phyloP scores from a whole-genome alignment of 2,888 invertebrate genomes.

The Trissolcus japonicus region DNA sequence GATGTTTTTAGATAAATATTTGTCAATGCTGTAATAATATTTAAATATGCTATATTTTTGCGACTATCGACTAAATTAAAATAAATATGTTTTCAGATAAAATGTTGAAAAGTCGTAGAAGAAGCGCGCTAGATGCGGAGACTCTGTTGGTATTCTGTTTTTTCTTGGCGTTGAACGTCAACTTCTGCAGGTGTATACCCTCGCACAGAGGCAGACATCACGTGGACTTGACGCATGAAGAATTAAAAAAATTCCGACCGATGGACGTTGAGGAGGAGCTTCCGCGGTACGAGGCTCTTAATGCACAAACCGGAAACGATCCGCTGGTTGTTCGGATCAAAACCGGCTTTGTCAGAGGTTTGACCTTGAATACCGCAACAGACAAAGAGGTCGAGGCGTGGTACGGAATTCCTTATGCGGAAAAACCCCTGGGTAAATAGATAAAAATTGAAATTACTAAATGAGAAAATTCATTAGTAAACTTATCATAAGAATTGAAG shows the following conservation, averaged over 20 bases:
- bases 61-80: too few species aligned
- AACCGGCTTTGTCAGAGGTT: conserved; percentile 86
- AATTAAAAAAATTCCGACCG: conserved; percentile 58
- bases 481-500: too few species aligned
- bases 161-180: conserved; percentile 63
- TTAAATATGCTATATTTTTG: too few species aligned
- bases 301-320: conserved; percentile 79
- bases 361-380: conserved; percentile 84
- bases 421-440: conserved; percentile 82
- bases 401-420: conserved; percentile 89
- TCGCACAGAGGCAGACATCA: conserved; percentile 73
- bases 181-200: conserved; percentile 67
- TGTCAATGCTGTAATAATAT: too few species aligned
- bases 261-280: conserved; percentile 70
- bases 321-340: conserved; percentile 86
- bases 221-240: conserved; percentile 70
- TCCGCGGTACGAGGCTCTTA: conserved; percentile 75
- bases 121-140: conserved; percentile 65
- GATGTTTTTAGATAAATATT: too few species aligned
- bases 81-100: conserved; percentile 63
- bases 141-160: conserved; percentile 65
- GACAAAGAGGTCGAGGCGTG: conserved; percentile 90
- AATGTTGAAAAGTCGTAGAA: conserved; percentile 69
- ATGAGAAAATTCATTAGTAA: too few species aligned
- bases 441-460: too few species aligned